Conservation (phyloP, 2,888 invertebrate species). For the Morpho achilles region DNA sequence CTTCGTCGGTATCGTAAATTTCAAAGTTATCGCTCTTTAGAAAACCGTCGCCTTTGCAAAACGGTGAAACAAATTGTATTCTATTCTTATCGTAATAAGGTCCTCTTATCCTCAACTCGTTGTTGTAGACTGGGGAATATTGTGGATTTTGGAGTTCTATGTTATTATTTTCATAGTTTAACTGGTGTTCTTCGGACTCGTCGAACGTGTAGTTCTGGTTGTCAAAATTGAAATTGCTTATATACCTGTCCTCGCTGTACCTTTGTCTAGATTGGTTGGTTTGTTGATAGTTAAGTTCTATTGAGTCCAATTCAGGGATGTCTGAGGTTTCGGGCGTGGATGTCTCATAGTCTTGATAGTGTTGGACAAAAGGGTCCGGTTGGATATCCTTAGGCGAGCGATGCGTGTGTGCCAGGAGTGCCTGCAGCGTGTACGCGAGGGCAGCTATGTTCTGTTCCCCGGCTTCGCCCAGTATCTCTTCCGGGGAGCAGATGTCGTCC, state of each 20-base stretch:
- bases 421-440: slow-evolving; percentile 58
- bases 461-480: slow-evolving; percentile 73
- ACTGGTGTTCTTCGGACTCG: slow-evolving; percentile 60
- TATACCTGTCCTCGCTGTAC: slow-evolving; percentile 57
- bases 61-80: slow-evolving; percentile 67
- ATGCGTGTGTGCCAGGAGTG: slow-evolving; percentile 46
- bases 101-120: slow-evolving; percentile 68
- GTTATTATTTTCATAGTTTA: slow-evolving; percentile 56
- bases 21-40: slow-evolving; percentile 57
- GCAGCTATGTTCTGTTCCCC: slow-evolving; percentile 39
- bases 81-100: slow-evolving; percentile 61
- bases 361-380: slow-evolving; percentile 40
- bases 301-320: slow-evolving; percentile 25
- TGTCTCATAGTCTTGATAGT: slow-evolving; percentile 31
- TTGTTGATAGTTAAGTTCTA: slow-evolving; percentile 56
- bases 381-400: slow-evolving; percentile 72
- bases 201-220: slow-evolving; percentile 53
- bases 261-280: slow-evolving; percentile 31
- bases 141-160: slow-evolving; percentile 38
- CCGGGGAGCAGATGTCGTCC: slow-evolving; percentile 82
- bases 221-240: slow-evolving; percentile 54
- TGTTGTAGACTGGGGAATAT: slow-evolving; percentile 53
- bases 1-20: slow-evolving; percentile 69
- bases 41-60: slow-evolving; percentile 53
- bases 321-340: slow-evolving; percentile 18